These are phyloP conservation scores for Anastatus disparis DNA, from an alignment of 1,140 invertebrate genomes.

Conservation along the genomic window DNA sequence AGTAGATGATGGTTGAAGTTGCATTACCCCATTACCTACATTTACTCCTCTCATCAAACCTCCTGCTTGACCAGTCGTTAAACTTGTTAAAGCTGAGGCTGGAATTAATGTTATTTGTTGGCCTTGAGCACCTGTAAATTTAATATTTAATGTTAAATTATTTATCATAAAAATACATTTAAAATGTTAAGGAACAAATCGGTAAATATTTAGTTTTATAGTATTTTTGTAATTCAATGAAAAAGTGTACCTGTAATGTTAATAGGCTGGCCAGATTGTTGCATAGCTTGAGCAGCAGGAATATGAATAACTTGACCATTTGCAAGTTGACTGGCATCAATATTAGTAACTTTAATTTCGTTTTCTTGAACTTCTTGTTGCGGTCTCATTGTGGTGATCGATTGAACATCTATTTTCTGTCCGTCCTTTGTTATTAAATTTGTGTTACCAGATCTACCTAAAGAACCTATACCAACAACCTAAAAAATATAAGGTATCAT, in stretches of 20 bases:
- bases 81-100: conserved; percentile 67
- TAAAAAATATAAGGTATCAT: conserved; percentile 33
- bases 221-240: neutral
- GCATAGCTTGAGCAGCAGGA: conserved; percentile 57
- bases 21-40: conserved; percentile 61
- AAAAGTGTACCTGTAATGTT: conserved; percentile 67
- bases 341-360: conserved; percentile 63
- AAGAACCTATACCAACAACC: conserved; percentile 61
- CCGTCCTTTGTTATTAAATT: conserved; percentile 64
- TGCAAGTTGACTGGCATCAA: conserved; percentile 62
- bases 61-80: conserved; percentile 56
- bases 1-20: conserved; percentile 57
- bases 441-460: conserved; percentile 52
- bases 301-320: conserved; percentile 65
- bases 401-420: conserved; percentile 63
- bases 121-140: conserved; percentile 68
- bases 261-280: conserved; percentile 67
- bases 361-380: conserved; percentile 52
- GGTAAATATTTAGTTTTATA: neutral
- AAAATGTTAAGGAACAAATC: no score
- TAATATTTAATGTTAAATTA: neutral
- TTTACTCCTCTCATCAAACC: conserved; percentile 60
- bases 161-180: no score
- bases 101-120: conserved; percentile 80
- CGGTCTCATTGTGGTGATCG: conserved; percentile 58